A percentile compares a stretch with the other conserved stretches of the same genome.
These are phyloP conservation scores for Microhierax caerulescens DNA, from an alignment of 2,797 vertebrate species.

Conservation along the genomic window DNA sequence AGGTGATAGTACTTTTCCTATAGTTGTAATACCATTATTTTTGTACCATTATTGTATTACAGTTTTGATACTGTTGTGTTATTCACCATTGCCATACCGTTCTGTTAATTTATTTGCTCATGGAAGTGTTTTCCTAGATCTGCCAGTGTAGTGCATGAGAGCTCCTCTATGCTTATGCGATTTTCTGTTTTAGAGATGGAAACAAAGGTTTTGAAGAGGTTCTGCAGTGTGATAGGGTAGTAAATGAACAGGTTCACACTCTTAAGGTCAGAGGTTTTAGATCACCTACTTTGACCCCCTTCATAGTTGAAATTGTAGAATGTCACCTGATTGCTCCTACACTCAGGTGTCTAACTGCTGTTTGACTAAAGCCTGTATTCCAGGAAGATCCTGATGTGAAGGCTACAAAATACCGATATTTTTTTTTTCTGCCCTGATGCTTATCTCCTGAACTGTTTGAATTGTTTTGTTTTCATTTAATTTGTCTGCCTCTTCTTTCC, in stretches of 20 bases:
- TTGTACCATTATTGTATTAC: neutral
- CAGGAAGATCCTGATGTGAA: neutral
- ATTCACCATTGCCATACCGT: neutral
- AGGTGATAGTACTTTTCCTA: neutral
- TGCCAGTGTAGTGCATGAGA: neutral
- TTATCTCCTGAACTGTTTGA: neutral
- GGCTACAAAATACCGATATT: neutral
- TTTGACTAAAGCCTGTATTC: neutral
- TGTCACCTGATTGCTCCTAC: neutral
- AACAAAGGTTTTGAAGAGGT: neutral
- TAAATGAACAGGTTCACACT: neutral
- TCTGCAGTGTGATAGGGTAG: neutral
- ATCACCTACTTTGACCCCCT: neutral
- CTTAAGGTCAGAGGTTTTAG: neutral
- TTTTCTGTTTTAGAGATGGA: neutral
- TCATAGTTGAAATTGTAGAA: neutral
- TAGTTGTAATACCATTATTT: neutral
- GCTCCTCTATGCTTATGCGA: neutral
- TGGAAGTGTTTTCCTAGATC: neutral
- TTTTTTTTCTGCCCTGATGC: rapidly evolving
- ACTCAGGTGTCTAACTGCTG: neutral
- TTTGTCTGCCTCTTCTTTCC: neutral
- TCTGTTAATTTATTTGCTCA: neutral
- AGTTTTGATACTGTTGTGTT: neutral
- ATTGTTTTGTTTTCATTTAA: neutral